Conservation (phyloP, 2,888 invertebrate species). For the Drosophila fungiperda region DNA sequence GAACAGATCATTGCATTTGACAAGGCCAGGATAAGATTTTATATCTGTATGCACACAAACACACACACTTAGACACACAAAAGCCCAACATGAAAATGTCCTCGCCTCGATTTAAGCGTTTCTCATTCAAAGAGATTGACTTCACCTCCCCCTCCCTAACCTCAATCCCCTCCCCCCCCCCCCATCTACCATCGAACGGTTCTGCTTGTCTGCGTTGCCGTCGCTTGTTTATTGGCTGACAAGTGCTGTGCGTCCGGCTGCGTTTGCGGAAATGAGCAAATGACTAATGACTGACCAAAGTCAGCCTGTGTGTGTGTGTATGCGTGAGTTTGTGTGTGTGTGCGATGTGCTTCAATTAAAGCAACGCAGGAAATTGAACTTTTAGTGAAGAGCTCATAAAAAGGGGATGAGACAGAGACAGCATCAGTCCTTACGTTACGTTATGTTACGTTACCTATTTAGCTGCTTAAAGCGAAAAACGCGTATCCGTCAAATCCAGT, state of each 20-base stretch:
- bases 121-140: constrained; percentile 3
- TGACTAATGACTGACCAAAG: constrained; percentile 80
- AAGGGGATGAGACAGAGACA: constrained; percentile 1
- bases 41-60: neutral
- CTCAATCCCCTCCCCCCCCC: neutral
- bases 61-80: neutral
- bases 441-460: constrained; percentile 64
- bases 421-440: constrained; percentile 49
- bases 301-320: constrained; percentile 9
- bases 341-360: constrained; percentile 76
- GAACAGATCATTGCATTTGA: neutral
- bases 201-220: constrained; percentile 27
- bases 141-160: neutral
- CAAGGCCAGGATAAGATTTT: neutral
- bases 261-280: constrained; percentile 79
- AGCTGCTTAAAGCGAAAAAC: constrained; percentile 49
- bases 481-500: constrained; percentile 74
- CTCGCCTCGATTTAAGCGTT: constrained; percentile 9
- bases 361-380: constrained; percentile 79
- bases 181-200: too few species aligned
- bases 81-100: constrained; percentile 4
- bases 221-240: constrained; percentile 79
- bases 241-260: constrained; percentile 79
- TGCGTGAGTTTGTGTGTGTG: constrained; percentile 49
- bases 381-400: constrained; percentile 54